Base-by-base conservation (phyloP, 2,113 vertebrate species). In the Balaeniceps rex region DNA sequence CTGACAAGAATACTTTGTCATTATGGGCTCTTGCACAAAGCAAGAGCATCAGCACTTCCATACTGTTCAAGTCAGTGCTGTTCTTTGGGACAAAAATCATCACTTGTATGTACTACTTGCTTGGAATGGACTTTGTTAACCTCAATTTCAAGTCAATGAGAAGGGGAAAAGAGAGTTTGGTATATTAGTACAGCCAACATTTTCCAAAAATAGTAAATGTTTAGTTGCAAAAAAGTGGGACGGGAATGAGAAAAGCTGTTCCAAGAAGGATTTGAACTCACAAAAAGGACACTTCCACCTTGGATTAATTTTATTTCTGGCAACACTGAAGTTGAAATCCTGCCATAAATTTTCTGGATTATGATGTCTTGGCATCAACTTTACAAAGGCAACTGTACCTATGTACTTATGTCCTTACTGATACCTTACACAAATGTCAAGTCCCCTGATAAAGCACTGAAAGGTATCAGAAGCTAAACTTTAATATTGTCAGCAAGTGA, bases 1-100 rank as follows among this genome's bases (percentile, higher is more conserved):
- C 80, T 97, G 98, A 98, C 97, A 98, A 52, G 95, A 96, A 97
- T 70, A 98, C 93, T 98, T 97, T 97, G 97, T 98, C 98, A 98
- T 94, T 94, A 94, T 11, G 70, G 97, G 93, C 57, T 93, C 89
- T 60, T 88, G 78, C 87, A 98, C 95, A 98, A 98, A 98, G 97
- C 96, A 87, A 78, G 85, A 87, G 80, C 75, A 94, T 96, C 92
- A 95, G 97, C 95, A 88, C 93, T 97, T 98, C 95, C 64, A 25
- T 31, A 90, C 78, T 92, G 75, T 91, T 94, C 40, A 86, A 97
- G 94, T 93, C 96, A 88, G 79, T 88, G 94, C 88, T 88, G 88
- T 44, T 96, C 71, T 97, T 94, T 54, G 55, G 96, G 97, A 98
- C 92, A 97, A 96, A 97, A 97, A 94, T 92, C 94, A 96, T 96